Evolutionary conservation across 1,140 invertebrate species (phyloP).

Genomic region (Drosophila littoralis): DNA sequence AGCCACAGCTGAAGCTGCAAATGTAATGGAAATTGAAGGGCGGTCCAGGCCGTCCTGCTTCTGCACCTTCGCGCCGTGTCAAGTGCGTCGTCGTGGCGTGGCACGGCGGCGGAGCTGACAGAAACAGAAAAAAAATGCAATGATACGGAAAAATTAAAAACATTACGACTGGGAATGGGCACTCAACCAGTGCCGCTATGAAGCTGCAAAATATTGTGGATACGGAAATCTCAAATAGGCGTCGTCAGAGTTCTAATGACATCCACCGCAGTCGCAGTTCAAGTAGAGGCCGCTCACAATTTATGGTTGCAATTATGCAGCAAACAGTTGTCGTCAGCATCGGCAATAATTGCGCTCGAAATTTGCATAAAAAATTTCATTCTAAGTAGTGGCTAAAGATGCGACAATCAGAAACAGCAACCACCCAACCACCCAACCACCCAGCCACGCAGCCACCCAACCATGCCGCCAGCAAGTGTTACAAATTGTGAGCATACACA

Average conservation of each 20-base stretch:
- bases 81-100: conserved; percentile 51
- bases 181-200: conserved; percentile 8
- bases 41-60: conserved; percentile 27
- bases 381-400: conserved; percentile 71
- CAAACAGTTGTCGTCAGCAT: conserved; percentile 54
- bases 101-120: conserved; percentile 33
- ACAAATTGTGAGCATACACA: conserved; percentile 40
- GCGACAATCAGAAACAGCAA: conserved; percentile 1
- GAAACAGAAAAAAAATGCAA: conserved; percentile 65
- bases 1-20: conserved; percentile 53
- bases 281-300: conserved; percentile 64
- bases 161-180: conserved; percentile 50
- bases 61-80: conserved; percentile 68
- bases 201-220: background rate
- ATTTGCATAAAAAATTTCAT: conserved; percentile 67
- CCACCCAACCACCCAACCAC: background rate
- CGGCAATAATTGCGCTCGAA: conserved; percentile 72
- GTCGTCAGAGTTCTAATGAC: conserved; percentile 42
- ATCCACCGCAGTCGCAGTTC: conserved; percentile 43
- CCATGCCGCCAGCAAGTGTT: background rate
- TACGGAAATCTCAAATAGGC: conserved; percentile 66
- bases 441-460: background rate
- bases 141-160: conserved; percentile 83
- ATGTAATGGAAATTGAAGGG: conserved; percentile 82
- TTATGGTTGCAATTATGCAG: conserved; percentile 79